These are phyloP conservation scores for Anas platyrhynchos DNA, from an alignment of 2,113 vertebrate species.

Conservation along the genomic window DNA sequence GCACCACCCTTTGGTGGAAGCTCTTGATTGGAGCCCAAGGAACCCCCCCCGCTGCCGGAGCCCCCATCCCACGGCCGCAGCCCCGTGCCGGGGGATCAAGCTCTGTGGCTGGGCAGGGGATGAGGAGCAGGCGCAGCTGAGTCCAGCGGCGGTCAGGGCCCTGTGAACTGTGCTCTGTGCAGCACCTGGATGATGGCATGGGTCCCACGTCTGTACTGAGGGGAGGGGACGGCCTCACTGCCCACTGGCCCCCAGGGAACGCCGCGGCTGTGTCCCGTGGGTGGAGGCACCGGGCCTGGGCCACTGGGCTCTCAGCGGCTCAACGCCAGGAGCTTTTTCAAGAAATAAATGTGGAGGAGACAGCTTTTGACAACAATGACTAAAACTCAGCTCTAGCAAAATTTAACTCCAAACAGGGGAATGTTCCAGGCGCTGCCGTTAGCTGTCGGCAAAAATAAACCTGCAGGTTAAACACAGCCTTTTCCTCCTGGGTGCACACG, in stretches of 20 bases:
- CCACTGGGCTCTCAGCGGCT: neutral
- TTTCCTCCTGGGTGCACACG: neutral
- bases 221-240: neutral
- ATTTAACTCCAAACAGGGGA: constrained; percentile 11
- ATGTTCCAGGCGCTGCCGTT: constrained; percentile 6
- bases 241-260: neutral
- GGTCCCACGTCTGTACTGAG: neutral
- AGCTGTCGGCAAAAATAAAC: constrained; percentile 43
- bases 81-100: fast-evolving
- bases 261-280: fast-evolving
- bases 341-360: constrained; percentile 5
- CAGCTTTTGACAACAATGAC: constrained; percentile 36
- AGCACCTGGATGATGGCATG: neutral
- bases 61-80: too few species aligned
- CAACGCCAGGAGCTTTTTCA: neutral
- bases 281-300: neutral
- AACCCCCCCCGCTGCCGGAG: neutral
- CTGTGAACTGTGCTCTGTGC: neutral
- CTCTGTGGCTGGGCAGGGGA: neutral
- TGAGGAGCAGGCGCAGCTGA: neutral
- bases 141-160: neutral
- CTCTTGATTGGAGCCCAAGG: neutral
- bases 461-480: constrained; percentile 29
- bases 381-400: constrained; percentile 17
- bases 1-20: fast-evolving